Evolutionary conservation across 2,888 invertebrate genomes (phyloP).

Genomic region (Drosophila lacicola): DNA sequence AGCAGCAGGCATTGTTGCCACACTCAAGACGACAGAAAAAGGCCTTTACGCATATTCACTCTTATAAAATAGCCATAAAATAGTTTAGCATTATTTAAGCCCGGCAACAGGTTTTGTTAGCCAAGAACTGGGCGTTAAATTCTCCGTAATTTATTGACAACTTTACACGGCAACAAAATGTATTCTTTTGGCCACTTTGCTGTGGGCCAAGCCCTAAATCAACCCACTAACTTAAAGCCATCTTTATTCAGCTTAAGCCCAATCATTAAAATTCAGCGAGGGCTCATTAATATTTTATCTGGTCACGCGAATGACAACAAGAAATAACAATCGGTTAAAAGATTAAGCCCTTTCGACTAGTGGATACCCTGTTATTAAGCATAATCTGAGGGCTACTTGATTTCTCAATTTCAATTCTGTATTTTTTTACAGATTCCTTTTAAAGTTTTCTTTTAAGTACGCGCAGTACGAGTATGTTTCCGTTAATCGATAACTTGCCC

Average conservation of each 20-base stretch:
- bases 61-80: constrained; percentile 12
- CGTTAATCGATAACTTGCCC: too few relatives aligned
- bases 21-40: background rate
- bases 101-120: background rate
- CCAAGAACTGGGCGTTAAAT: background rate
- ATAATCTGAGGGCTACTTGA: too few relatives aligned
- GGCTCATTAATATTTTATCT: constrained; percentile 64
- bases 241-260: background rate
- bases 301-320: constrained; percentile 37
- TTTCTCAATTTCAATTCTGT: too few relatives aligned
- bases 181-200: too few relatives aligned
- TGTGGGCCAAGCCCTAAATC: constrained; percentile 4
- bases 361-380: background rate
- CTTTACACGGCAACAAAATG: background rate
- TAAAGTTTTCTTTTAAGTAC: too few relatives aligned
- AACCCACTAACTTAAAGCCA: constrained; percentile 1
- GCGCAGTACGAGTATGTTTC: too few relatives aligned
- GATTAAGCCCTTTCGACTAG: background rate
- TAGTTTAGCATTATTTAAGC: background rate
- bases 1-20: constrained; percentile 9
- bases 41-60: background rate
- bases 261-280: constrained; percentile 12
- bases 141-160: too few relatives aligned
- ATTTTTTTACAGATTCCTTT: too few relatives aligned
- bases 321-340: constrained; percentile 1